Evolutionary conservation across 2,797 vertebrate genomes (phyloP).

Genomic region (Carcharodon carcharias): DNA sequence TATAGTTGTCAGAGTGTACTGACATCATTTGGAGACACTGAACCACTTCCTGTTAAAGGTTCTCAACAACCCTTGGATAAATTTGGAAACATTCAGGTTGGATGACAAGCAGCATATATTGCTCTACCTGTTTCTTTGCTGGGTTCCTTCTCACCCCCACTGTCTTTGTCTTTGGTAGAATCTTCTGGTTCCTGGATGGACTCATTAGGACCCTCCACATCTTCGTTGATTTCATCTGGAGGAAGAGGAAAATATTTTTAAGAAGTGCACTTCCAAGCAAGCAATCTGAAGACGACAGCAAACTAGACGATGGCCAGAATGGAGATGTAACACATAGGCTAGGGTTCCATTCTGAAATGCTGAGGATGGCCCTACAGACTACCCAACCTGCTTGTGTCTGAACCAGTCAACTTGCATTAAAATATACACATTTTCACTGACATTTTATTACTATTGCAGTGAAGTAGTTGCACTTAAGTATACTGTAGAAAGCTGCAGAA

Average conservation of each 20-base stretch:
- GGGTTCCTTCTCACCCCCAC: constrained; percentile 85
- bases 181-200: constrained; percentile 82
- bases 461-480: not conserved
- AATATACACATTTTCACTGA: not conserved
- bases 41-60: not conserved
- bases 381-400: not conserved
- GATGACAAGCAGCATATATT: constrained; percentile 47
- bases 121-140: constrained; percentile 86
- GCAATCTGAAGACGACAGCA: not conserved
- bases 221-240: constrained; percentile 89
- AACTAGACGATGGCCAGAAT: not conserved
- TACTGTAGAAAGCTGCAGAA: not conserved
- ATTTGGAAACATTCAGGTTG: not conserved
- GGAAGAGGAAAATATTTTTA: constrained; percentile 58
- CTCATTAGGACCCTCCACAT: constrained; percentile 89
- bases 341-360: not conserved
- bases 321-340: not conserved
- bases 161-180: constrained; percentile 86
- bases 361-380: not conserved
- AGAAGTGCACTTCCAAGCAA: not conserved
- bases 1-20: not conserved
- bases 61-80: not conserved
- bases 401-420: not conserved
- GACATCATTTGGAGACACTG: not conserved
- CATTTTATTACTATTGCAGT: not conserved